These are phyloP conservation scores for Pandemis cinnamomeana DNA, from an alignment of 2,888 invertebrate genomes.

Conservation along the genomic window DNA sequence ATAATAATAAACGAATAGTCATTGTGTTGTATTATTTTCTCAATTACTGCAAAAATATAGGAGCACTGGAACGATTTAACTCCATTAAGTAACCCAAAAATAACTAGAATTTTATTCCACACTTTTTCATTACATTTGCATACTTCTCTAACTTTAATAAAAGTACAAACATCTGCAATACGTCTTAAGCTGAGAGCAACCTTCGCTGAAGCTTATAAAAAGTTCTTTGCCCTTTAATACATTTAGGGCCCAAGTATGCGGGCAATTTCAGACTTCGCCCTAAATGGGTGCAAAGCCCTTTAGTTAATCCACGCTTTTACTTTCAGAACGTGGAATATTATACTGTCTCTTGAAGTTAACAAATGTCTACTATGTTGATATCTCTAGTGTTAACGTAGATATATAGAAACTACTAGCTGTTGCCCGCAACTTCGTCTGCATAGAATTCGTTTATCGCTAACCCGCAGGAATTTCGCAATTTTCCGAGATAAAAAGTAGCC, in stretches of 20 bases:
- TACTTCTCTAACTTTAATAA: background rate
- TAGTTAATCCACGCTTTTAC: background rate
- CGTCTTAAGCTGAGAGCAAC: constrained; percentile 6
- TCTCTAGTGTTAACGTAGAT: no score
- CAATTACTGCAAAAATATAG: background rate
- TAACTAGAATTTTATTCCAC: background rate
- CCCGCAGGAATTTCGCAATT: no score
- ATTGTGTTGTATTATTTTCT: background rate
- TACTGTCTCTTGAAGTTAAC: no score
- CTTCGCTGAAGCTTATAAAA: constrained; percentile 1
- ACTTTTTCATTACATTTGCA: background rate
- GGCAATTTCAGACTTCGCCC: constrained; percentile 16
- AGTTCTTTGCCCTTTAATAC: constrained; percentile 16
- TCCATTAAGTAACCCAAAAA: background rate
- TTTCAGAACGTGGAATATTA: background rate
- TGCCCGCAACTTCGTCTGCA: no score
- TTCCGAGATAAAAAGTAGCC: no score
- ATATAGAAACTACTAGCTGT: no score
- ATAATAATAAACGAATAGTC: no score
- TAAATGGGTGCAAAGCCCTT: constrained; percentile 24
- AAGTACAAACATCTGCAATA: background rate
- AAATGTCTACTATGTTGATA: no score
- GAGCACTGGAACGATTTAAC: background rate
- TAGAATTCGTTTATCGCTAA: no score
- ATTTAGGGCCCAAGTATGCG: constrained; percentile 10